A percentile compares a stretch with the other conserved stretches of the same genome.
Conservation (phyloP, 2,797 vertebrate genomes). For the Diceros bicornis region DNA sequence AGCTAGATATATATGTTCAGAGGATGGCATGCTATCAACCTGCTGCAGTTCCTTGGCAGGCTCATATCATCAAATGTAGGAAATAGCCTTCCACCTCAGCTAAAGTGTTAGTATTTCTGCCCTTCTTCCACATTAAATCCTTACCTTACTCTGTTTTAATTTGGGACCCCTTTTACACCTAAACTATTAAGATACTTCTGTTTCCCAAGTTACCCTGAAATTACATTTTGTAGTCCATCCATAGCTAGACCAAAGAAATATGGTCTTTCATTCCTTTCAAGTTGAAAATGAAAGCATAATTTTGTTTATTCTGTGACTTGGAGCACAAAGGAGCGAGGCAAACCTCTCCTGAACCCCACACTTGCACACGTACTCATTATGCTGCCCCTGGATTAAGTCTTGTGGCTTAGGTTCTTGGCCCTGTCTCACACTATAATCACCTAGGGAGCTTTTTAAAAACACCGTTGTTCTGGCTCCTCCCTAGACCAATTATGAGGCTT, state of each 20-base stretch:
- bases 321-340: not conserved
- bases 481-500: not conserved
- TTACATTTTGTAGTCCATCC: conserved; percentile 25
- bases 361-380: not conserved
- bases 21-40: not conserved
- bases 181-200: conserved; percentile 49
- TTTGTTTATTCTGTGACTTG: not conserved
- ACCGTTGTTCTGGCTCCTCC: not conserved
- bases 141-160: not conserved
- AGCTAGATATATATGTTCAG: accelerated
- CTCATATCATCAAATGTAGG: not conserved
- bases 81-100: not conserved
- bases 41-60: not conserved
- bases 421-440: not conserved
- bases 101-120: not conserved
- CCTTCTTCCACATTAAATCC: not conserved
- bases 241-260: not conserved
- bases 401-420: not conserved
- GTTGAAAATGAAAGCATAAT: conserved; percentile 18
- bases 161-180: not conserved
- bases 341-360: not conserved
- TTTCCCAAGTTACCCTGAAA: conserved; percentile 65
- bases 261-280: conserved; percentile 39
- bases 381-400: not conserved
- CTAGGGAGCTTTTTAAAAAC: not conserved